Evolutionary conservation across 2,888 invertebrate species (phyloP).

Genomic region (Polylopha cassiicola): DNA sequence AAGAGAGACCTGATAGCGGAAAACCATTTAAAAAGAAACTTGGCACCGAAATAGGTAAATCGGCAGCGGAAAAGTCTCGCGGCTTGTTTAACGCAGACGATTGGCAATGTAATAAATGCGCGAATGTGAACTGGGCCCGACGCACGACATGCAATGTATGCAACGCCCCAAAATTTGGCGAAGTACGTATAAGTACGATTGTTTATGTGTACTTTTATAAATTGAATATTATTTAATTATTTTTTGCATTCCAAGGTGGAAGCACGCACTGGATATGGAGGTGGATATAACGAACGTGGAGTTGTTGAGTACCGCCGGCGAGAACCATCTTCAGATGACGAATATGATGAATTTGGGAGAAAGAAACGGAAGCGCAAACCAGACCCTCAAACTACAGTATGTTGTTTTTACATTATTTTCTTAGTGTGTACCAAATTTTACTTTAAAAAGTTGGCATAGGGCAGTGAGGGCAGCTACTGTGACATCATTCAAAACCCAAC

Average conservation of each 20-base stretch:
- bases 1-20: conserved; percentile 73
- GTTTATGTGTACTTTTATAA: neutral
- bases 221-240: conserved; percentile 2
- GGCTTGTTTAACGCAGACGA: conserved; percentile 98
- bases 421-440: neutral
- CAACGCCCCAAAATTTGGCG: conserved; percentile 97
- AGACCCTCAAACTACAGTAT: conserved; percentile 44
- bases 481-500: too few species aligned
- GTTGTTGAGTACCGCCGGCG: conserved; percentile 96
- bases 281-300: conserved; percentile 96
- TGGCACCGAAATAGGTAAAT: conserved; percentile 98
- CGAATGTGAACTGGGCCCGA: conserved; percentile 99
- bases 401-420: conserved; percentile 21
- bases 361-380: conserved; percentile 76
- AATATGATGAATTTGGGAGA: conserved; percentile 95
- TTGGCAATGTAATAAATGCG: conserved; percentile 99
- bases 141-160: conserved; percentile 98
- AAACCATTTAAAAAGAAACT: conserved; percentile 84
- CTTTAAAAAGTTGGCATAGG: too few species aligned
- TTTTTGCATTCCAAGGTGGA: conserved; percentile 69
- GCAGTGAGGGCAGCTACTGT: too few species aligned
- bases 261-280: conserved; percentile 88
- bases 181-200: conserved; percentile 79
- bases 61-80: conserved; percentile 97
- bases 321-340: conserved; percentile 91